Base-by-base conservation (phyloP, 1,140 invertebrate species). In the Heterodera carotae region DNA sequence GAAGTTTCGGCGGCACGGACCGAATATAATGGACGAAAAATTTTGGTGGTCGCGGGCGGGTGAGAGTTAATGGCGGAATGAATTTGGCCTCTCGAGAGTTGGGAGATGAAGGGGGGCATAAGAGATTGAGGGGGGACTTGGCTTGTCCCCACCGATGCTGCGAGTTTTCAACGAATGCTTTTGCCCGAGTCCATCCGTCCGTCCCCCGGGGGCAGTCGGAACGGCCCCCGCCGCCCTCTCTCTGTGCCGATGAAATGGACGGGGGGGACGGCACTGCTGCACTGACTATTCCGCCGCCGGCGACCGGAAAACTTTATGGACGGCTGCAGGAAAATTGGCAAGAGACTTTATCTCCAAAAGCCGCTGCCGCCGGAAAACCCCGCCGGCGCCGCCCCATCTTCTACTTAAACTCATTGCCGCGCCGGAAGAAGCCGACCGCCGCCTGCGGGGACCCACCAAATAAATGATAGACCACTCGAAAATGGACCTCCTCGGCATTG, bases 51-150 rank as follows among this genome's bases (percentile, higher is more conserved):
- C 62, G 62, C 22, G 12, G 48, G 62, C 27, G 33, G 62, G n/a
- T n/a, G n/a, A n/a, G 62, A 6, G 62, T 34, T 66, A 66, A 66
- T 66, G 62, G 62, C 62, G 62, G 62, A 66, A 66, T 66, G 62
- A 66, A 66, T 66, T 66, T 66, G 25, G 62, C 12, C 62, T 53
- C 48, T 22, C 48, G 48, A 56, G 48, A 22, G 48, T n/a, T n/a
- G n/a, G n/a, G 39, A 22, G 48, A 56, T 56, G 48, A 56, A 34
- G 62, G 22, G 29, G 62, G 33, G 62, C 62, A 27, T 10, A 66
- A 66, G 7, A 66, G 62, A 66, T 66, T 66, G 62, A 29, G 62
- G n/a, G 62, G 62, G 8, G 62, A 31, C 29, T 34, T 15, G 5
- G 15, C 48, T 22, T 22, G 22, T 1, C 48, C 22, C 48, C 22